Percentiles rank a stretch among this genome's conserved stretches.
phyloP scores from a whole-genome alignment of 2,797 vertebrate genomes.

The Cynodonichthys magdalenae region DNA sequence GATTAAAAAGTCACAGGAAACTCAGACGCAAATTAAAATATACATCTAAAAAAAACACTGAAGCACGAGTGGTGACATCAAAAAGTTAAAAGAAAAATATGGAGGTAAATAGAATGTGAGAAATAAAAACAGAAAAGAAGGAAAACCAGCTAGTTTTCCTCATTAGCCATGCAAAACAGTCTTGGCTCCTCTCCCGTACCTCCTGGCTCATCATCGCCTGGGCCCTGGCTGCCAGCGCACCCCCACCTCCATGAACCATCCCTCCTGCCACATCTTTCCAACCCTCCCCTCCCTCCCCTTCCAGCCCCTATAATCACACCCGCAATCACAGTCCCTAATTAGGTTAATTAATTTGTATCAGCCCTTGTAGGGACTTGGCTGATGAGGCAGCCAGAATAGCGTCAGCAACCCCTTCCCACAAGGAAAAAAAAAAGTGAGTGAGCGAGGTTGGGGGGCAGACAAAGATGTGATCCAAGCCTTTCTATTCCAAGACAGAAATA shows the following conservation, averaged over 20 bases:
- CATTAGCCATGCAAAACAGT: conserved; percentile 94
- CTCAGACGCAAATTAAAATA: conserved; percentile 8
- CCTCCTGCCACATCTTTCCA: conserved; percentile 60
- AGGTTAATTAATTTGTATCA: conserved; percentile 99
- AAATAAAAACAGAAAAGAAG: conserved; percentile 34
- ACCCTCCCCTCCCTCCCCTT: conserved; percentile 57
- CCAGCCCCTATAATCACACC: conserved; percentile 92
- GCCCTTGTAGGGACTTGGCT: conserved; percentile 98
- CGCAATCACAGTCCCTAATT: conserved; percentile 99
- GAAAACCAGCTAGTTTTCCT: conserved; percentile 66
- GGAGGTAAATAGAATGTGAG: conserved; percentile 43
- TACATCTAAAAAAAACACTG: background rate
- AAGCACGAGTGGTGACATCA: conserved; percentile 8
- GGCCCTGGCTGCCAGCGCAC: conserved; percentile 93
- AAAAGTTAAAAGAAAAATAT: conserved; percentile 1
- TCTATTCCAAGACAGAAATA: conserved; percentile 64
- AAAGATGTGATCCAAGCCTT: conserved; percentile 56
- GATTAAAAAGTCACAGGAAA: conserved; percentile 19
- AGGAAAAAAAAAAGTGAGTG: conserved; percentile 18
- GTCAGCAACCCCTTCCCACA: conserved; percentile 74
- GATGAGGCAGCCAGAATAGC: conserved; percentile 97
- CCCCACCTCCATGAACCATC: conserved; percentile 74
- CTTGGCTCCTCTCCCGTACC: conserved; percentile 95
- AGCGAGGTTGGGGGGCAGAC: background rate
- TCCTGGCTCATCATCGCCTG: conserved; percentile 93